Evolutionary conservation across 2,888 invertebrate species (phyloP).

Genomic region (Antheraea assamensis): DNA sequence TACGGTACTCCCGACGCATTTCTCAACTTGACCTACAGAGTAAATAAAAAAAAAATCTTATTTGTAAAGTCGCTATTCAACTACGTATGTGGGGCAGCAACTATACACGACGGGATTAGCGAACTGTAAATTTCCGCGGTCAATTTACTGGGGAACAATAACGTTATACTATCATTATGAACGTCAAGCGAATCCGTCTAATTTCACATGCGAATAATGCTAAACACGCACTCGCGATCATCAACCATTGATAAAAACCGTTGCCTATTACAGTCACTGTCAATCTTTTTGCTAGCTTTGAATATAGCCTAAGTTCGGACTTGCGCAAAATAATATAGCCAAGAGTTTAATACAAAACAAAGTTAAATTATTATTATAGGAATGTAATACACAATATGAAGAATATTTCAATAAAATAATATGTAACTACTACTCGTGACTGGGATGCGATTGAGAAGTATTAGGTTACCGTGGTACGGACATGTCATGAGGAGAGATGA

Average conservation of each 20-base stretch:
- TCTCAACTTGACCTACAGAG: too few relatives aligned
- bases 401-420: too few relatives aligned
- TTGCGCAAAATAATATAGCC: neutral
- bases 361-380: too few relatives aligned
- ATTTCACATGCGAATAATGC: slow-evolving; percentile 4
- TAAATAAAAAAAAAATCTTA: too few relatives aligned
- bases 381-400: too few relatives aligned
- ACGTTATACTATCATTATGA: neutral
- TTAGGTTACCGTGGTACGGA: too few relatives aligned
- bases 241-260: neutral
- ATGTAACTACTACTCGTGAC: too few relatives aligned
- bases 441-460: too few relatives aligned
- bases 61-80: neutral
- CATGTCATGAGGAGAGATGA: too few relatives aligned
- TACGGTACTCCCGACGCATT: too few relatives aligned
- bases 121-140: neutral
- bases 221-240: neutral
- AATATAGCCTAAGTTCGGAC: too few relatives aligned
- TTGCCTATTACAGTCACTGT: neutral
- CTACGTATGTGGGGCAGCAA: neutral
- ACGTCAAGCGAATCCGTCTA: neutral
- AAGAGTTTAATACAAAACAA: too few relatives aligned
- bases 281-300: neutral
- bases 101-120: neutral
- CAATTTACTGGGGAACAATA: neutral